Base-by-base conservation (phyloP, 2,113 vertebrate genomes). In the Marmota monax region DNA sequence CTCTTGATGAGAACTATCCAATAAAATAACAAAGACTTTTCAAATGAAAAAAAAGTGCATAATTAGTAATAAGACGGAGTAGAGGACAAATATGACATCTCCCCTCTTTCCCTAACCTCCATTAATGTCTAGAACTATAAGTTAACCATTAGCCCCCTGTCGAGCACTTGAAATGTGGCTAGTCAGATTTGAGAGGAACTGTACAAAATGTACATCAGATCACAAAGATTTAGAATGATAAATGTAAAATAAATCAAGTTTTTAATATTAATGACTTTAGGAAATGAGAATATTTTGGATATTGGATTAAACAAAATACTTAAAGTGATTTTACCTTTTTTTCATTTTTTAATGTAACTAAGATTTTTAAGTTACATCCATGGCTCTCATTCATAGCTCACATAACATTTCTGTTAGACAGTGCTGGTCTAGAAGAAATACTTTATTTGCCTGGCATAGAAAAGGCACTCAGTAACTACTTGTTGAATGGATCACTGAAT, bases 231-330 rank as follows among this genome's bases (percentile, higher is more conserved):
- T 86, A 92, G 73, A 93, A 87, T 77, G 37, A 80, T 84, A 61
- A 72, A 69, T 69, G 74, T 86, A 29, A 86, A 74, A 12, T 87
- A 45, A 23, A 37, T 51, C 23, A 76, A 65, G 22, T 79, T 67
- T 92, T 84, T 69, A 74, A 29, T 70, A 79, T 63, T 85, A 37
- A 94, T 77, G 83, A n/a, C 42, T 37, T 72, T 18, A 53, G 82
- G 22, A 80, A 92, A 79, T 91, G 42, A n/a, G n/a, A 51, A 92
- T 80, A 85, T 92, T 94, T 84, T 77, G 14, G 67, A 29, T 72
- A 58, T 90, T 67, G 20, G 29, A 72, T 82, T 94, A 74, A 84
- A 82, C 25, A 90, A 87, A 48, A 70, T 76, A 87, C 58, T 88
- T 53, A 78, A 72, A 88, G 14, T 88, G 58, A 58, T 32, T 78